Evolutionary conservation across 53 echinoderm and acorn worm genomes (phyloP).

Genomic region (Holothuria scabra): DNA sequence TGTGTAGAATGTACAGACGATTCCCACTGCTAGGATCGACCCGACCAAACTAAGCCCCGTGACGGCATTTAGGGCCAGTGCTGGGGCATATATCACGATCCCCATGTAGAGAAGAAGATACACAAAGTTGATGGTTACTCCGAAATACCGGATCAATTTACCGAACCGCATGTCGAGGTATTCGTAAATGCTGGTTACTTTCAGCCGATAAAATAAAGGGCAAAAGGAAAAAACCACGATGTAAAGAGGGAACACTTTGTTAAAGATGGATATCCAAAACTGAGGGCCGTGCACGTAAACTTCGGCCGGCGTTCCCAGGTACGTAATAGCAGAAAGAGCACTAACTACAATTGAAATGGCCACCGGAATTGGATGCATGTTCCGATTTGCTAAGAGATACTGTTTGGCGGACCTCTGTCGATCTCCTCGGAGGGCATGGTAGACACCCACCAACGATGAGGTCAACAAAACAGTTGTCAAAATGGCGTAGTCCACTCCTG

Average conservation of each 20-base stretch:
- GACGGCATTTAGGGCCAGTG: slow-evolving; percentile 41
- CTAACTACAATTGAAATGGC: slow-evolving; percentile 29
- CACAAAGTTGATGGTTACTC: slow-evolving; percentile 27
- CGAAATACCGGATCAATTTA: slow-evolving; percentile 3
- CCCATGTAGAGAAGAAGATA: slow-evolving; percentile 31
- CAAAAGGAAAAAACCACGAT: slow-evolving; percentile 19
- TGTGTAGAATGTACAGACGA: slow-evolving; percentile 79
- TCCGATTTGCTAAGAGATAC: slow-evolving; percentile 36
- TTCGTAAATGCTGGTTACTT: slow-evolving; percentile 42
- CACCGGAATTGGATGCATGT: slow-evolving; percentile 42
- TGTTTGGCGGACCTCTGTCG: slow-evolving; percentile 33
- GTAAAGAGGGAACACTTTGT: background rate
- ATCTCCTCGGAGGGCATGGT: slow-evolving; percentile 26
- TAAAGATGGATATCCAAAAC: slow-evolving; percentile 4
- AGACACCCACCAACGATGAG: slow-evolving; percentile 10
- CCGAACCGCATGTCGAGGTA: slow-evolving; percentile 45
- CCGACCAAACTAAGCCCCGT: slow-evolving; percentile 66
- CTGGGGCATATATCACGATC: slow-evolving; percentile 18
- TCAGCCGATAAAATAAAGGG: slow-evolving; percentile 11
- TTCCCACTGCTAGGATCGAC: slow-evolving; percentile 66
- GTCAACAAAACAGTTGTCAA: background rate
- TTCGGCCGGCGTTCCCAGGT: slow-evolving; percentile 27
- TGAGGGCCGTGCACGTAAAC: slow-evolving; percentile 35
- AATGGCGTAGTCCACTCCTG: slow-evolving; percentile 16
- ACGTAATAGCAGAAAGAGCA: slow-evolving; percentile 34